Evolutionary conservation across 2,797 vertebrate genomes (phyloP), one percentile per base, ranked within the genome.

Genomic region (Spinibarbus caldwelli): DNA sequence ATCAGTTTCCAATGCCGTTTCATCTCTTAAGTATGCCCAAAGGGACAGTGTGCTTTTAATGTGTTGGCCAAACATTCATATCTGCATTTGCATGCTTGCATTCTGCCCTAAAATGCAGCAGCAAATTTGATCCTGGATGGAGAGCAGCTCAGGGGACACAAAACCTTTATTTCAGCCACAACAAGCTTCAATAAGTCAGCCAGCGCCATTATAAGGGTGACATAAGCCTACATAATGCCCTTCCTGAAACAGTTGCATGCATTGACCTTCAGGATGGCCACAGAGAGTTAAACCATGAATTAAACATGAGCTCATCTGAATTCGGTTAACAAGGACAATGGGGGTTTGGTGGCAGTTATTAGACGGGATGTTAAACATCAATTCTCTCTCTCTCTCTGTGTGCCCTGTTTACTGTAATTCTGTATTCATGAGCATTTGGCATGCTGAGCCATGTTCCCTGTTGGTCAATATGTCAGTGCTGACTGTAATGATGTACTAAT

Each of bases 211-310:
- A 15, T 45, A 23, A 72, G n/a, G 4, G 19, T 84, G 68, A 75
- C 59, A 73, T 70, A 43, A 84, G 71, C 43, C 57, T 83, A 78
- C 29, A 71, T 57, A 78, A 75, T 86, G 84, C 29, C 34, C 62
- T 41, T 70, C 75, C 34, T 57, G 29, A 64, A 49, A 36, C 23
- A 38, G 52, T 29, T 23, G 77, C 31, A 70, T 38, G 34, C 54
- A 36, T 38, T 81, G 80, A 87, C 80, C 84, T 89, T 89, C 80
- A 83, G 71, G 77, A 79, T 41, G 31, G 34, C 70, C 83, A 83
- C 34, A 38, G 38, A 71, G 71, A 84, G 59, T 68, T 78, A 68
- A 68, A 43, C 15, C 23, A 57, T 86, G 85, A 80, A 82, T 88
- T 71, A 86, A 84, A 86, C 73, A 86, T 59, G 29, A 38, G 70